phyloP scores from a whole-genome alignment of 1,140 invertebrate genomes.

The Pachyrhynchus sulphureomaculatus region DNA sequence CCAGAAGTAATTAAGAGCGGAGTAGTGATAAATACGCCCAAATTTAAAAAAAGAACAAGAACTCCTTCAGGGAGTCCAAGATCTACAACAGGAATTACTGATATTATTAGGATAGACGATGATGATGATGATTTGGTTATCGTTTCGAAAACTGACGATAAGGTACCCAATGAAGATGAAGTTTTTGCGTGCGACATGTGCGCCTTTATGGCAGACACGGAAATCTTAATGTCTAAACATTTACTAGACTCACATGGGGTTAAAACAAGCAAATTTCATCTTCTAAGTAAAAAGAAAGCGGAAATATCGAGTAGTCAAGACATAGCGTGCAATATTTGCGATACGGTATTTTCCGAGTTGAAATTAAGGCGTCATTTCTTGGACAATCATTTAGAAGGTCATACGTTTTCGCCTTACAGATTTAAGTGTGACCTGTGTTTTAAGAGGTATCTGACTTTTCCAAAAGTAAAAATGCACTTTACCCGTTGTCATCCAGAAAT shows the following conservation, averaged over 20 bases:
- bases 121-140: constrained; percentile 21
- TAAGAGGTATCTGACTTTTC: constrained; percentile 20
- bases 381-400: constrained; percentile 4
- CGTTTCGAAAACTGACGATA: constrained; percentile 16
- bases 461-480: constrained; percentile 24
- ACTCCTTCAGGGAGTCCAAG: not conserved
- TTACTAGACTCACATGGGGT: constrained; percentile 3
- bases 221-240: constrained; percentile 15
- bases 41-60: not conserved
- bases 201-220: constrained; percentile 9
- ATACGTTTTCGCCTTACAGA: constrained; percentile 19
- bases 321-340: constrained; percentile 28
- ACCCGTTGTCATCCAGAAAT: constrained; percentile 8
- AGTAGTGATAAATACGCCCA: not conserved
- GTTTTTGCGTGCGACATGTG: constrained; percentile 32
- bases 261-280: constrained; percentile 15
- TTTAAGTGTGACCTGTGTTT: constrained; percentile 29
- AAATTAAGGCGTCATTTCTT: constrained; percentile 23
- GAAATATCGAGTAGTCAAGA: constrained; percentile 5
- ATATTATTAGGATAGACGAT: not conserved
- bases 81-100: not conserved
- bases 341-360: constrained; percentile 24
- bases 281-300: constrained; percentile 16
- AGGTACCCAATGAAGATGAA: constrained; percentile 12
- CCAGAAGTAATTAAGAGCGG: not conserved